Base-by-base conservation (phyloP, 1,140 invertebrate genomes). In the Caenorhabditis remanei region DNA sequence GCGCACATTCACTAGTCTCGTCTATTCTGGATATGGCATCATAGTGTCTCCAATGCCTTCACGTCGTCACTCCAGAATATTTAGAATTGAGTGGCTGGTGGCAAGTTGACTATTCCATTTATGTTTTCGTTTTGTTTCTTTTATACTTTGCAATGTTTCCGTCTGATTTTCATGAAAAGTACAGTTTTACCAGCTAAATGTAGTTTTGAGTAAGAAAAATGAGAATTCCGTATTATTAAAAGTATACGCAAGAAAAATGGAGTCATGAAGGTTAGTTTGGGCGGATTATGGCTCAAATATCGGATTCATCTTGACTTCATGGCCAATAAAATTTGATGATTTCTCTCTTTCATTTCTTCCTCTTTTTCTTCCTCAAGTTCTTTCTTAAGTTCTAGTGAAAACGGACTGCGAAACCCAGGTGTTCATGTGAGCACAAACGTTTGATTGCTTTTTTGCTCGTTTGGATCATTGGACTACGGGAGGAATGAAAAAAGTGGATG, bases 311-410 rank as follows among this genome's bases (percentile, higher is more conserved):
- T 32, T 50, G 46, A 79, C 21, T 79, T 79, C 46, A 79, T 79
- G 46, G 71, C n/a, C 71, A 79, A 79, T 79, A 79, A 79, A 79
- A 79, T 79, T 79, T 79, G 71, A 79, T 46, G 71, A 79, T 79
- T 79, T 24, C 40, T 71, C 65, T 46, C 65, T 7, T 46, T 19
- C 19, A 16, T 46, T 46, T 19, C 24, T 46, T 16, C 16, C 24
- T 79, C 21, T 32, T 24, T n/a, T 14, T 67, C 63, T 9, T 11
- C 13, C 11, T 19, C 24, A 40, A 14, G 46, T 24, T 58, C 56
- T 58, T 21, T 75, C 41, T 46, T 46, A 14, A 13, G 46, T 53
- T 16, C 50, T 14, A 11, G 50, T 53, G 71, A 79, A 79, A 79
- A 79, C 46, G 71, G 71, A 21, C 71, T 24, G 46, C 3, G 63